These are phyloP conservation scores for Phalacrocorax carbo DNA, from an alignment of 2,113 vertebrate species.

Conservation along the genomic window DNA sequence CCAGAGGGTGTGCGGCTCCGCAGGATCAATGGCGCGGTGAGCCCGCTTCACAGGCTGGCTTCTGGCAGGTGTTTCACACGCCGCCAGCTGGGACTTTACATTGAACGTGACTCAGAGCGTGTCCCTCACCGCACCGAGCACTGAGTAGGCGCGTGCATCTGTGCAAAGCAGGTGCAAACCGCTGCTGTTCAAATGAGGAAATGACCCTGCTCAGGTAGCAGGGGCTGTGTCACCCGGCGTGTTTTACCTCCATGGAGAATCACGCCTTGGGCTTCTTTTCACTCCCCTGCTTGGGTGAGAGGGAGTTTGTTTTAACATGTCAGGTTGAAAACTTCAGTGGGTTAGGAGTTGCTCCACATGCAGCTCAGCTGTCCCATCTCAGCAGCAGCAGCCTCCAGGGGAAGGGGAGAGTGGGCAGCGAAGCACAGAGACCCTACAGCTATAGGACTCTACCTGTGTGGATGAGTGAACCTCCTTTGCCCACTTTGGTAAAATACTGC, in stretches of 20 bases:
- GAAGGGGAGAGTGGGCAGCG: not conserved
- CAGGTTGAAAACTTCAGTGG: not conserved
- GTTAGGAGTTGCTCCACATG: not conserved
- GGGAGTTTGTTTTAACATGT: not conserved
- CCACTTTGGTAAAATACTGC: not conserved
- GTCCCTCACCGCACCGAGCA: not conserved
- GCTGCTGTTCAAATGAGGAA: not conserved
- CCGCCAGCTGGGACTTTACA: not conserved
- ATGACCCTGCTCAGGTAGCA: not conserved
- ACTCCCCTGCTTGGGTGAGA: not conserved
- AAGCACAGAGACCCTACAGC: not conserved
- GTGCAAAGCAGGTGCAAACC: not conserved
- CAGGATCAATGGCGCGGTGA: not conserved
- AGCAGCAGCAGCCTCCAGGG: not conserved
- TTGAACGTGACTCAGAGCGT: not conserved
- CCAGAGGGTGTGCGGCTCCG: not conserved
- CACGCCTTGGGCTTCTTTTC: not conserved
- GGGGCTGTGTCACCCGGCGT: not conserved
- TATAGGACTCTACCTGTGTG: not conserved
- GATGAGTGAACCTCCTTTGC: not conserved
- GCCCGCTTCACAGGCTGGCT: not conserved
- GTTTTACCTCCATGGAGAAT: not conserved
- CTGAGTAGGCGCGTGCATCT: not conserved
- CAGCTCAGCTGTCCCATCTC: not conserved
- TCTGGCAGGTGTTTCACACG: not conserved